Base-by-base conservation (phyloP, 2,113 vertebrate genomes). In the Acanthisitta chloris region DNA sequence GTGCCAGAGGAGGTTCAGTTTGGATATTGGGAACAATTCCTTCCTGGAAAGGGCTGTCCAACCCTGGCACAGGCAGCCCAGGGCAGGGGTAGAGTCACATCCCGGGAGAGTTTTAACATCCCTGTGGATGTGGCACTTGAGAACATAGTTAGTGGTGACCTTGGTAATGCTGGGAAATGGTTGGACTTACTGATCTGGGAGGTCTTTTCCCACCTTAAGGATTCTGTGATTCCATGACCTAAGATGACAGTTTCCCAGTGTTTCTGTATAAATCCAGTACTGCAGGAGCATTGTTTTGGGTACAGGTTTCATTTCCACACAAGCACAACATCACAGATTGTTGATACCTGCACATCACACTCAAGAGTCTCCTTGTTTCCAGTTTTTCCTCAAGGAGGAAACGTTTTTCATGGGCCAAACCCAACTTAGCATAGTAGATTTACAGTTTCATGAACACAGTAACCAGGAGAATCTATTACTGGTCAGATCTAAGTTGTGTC, bases 391-490 rank as follows among this genome's bases (percentile, higher is more conserved):
- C 12, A 2, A 42, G 21, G 25, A 31, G 5, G 4, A 78, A 19
- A 10, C 8, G 5, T 33, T 55, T 59, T 38, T 6, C 10, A 0
- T 10, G 9, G 25, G 7, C 31, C 38, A 67, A 49, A 25, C 7
- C 14, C 24, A 15, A 0, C 69, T 7, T 31, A 8, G 33, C 19
- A 5, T 8, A 9, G 11, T 6, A 31, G 6, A 38, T 23, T 4
- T 2, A 23, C 4, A 9, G 6, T 49, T 58, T 23, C 0, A 1
- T 36, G 42, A 29, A 9, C 8, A 0, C 2, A n/a, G 17, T 49
- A 21, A 45, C 12, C 33, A 69, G 40, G 48, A 58, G 34, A 62
- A 20, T 5, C 1, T 19, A 7, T 40, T 24, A 40, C 6, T 9
- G 4, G 3, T 26, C 11, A 6, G 17, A 10, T 29, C 1, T 28